Conservation (phyloP, 2,113 vertebrate genomes). For the Neotragus pygmaeus region DNA sequence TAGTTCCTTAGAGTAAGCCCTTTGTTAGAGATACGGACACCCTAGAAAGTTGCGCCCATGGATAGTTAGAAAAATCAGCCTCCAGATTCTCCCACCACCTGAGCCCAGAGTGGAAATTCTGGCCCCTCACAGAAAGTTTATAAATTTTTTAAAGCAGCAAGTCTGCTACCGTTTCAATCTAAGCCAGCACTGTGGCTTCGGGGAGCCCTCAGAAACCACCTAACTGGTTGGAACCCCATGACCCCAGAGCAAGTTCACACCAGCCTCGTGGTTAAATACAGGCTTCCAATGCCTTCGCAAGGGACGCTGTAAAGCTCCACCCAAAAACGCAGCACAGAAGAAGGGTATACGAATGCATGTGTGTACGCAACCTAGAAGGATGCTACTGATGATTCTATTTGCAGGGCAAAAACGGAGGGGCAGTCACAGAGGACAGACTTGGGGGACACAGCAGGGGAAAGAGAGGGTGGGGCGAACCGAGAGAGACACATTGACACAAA, state of each 20-base stretch:
- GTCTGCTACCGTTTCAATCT: rapidly evolving
- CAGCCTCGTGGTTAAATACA: background rate
- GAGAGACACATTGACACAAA: rapidly evolving
- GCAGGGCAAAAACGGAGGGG: background rate
- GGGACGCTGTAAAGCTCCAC: no score
- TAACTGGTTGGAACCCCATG: background rate
- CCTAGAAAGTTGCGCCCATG: rapidly evolving
- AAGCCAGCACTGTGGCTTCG: rapidly evolving
- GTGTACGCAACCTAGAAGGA: background rate
- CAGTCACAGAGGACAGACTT: background rate
- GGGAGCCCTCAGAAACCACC: background rate
- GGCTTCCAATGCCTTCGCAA: background rate
- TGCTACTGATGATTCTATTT: background rate
- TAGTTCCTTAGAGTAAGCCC: background rate
- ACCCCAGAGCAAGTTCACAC: background rate
- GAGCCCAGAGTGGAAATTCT: rapidly evolving
- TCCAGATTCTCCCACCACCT: rapidly evolving
- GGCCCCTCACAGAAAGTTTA: background rate
- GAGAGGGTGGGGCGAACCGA: background rate
- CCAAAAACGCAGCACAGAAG: rapidly evolving
- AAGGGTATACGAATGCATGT: background rate
- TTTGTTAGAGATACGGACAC: rapidly evolving
- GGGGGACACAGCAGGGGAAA: background rate
- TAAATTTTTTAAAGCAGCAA: background rate
- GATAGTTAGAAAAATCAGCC: background rate